Percentiles rank a stretch among this genome's conserved stretches.
phyloP scores from a whole-genome alignment of 2,113 vertebrate genomes.

The Muntiacus muntjak region DNA sequence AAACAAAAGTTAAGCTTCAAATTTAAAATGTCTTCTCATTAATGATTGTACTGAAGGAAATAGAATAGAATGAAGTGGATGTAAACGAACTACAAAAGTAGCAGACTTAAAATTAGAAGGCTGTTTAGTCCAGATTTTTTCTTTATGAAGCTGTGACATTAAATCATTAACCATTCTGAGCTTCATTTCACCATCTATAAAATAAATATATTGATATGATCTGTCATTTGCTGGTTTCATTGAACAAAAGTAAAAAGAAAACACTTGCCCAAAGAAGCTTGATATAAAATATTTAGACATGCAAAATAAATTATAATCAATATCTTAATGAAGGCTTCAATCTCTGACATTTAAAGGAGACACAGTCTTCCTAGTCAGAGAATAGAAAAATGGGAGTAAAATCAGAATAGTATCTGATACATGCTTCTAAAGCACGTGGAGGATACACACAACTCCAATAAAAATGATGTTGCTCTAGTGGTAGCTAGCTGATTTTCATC shows the following conservation, averaged over 20 bases:
- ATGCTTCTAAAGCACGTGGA: neutral
- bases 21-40: neutral
- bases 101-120: neutral
- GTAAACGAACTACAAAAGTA: neutral
- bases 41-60: neutral
- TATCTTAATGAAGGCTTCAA: neutral
- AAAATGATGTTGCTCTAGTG: neutral
- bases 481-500: neutral
- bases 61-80: neutral
- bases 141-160: neutral
- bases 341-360: neutral
- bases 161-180: neutral
- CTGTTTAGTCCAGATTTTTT: neutral
- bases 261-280: neutral
- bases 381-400: neutral
- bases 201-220: neutral
- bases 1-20: neutral
- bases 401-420: neutral
- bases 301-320: neutral
- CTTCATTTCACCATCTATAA: neutral
- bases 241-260: neutral
- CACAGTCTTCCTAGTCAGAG: neutral
- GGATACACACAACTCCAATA: accelerated
- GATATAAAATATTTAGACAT: neutral
- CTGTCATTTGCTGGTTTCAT: neutral